A percentile compares a stretch with the other conserved stretches of the same genome.
These are phyloP conservation scores for Suillia variegata DNA, from an alignment of 2,888 invertebrate genomes.

Conservation along the genomic window DNA sequence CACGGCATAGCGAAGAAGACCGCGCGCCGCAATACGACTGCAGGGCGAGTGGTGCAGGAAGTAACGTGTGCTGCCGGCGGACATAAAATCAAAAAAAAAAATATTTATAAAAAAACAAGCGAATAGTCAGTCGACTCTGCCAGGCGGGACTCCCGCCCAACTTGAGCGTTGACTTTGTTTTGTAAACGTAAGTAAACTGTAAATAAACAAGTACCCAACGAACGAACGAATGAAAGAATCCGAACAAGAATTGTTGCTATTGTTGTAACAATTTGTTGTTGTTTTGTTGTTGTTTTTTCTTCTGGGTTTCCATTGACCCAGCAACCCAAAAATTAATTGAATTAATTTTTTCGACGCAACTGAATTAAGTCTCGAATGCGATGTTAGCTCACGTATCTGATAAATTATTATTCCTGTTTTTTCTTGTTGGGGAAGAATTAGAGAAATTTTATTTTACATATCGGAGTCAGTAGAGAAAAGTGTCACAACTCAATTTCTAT, in stretches of 20 bases:
- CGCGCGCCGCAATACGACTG: conserved; percentile 29
- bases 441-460: too few relatives aligned
- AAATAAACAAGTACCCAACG: background rate
- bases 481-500: too few relatives aligned
- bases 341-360: conserved; percentile 12
- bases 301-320: conserved; percentile 17
- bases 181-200: background rate
- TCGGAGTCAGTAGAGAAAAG: too few relatives aligned
- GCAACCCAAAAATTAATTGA: conserved; percentile 18
- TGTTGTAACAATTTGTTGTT: background rate
- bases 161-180: too few relatives aligned
- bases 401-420: too few relatives aligned
- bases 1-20: conserved; percentile 14
- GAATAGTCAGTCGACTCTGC: too few relatives aligned
- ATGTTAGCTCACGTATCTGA: background rate
- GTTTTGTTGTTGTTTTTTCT: background rate
- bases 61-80: too few relatives aligned
- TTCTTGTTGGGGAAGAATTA: too few relatives aligned
- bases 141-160: too few relatives aligned
- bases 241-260: background rate
- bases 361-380: background rate
- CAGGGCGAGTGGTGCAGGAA: background rate
- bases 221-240: background rate
- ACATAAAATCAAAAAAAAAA: too few relatives aligned
- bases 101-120: too few relatives aligned